Evolutionary conservation across 92 coral and sea anemone genomes (phyloP), one percentile per base, ranked within the genome.

Genomic region (Ricordea florida): DNA sequence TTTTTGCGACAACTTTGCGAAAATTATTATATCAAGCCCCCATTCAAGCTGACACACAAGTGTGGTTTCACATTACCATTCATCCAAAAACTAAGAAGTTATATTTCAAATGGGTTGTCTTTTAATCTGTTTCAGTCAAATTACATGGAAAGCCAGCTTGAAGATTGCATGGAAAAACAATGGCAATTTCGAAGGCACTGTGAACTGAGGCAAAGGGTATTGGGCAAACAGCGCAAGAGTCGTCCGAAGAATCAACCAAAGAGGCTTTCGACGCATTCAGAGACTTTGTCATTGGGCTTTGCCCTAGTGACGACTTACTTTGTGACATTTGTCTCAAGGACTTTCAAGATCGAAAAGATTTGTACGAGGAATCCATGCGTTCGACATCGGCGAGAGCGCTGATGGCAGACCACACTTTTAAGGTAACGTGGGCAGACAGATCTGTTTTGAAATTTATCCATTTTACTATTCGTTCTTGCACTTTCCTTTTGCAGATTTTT

Each of bases 321-420:
- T 79, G 85, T 68, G 85, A 79, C 61, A 23, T 79, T 38, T 79
- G 68, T 32, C 24, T 69, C 9, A 67, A 68, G 59, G 67, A 79
- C 58, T 79, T 79, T 44, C 57, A 43, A 56, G 69, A 58, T 27
- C 30, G 44, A 26, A 79, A 57, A 67, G 45, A 13, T 13, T 10
- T 37, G 13, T 79, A 53, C 58, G 85, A 79, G 33, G 57, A 68
- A 51, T 31, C 85, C 26, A 75, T 75, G 82, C 72, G 72, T 28
- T 30, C 35, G 27, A 61, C 55, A 60, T 27, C 83, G 61, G 88
- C 78, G n/a, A 74, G 48, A 50, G 66, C 76, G 6, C 68, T 82
- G 40, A 74, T 82, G 82, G 88, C 83, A 56, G 88, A 82, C 43
- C 88, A 82, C 50, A 82, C 88, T 10, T 82, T 82, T 53, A 82